Base-by-base conservation (phyloP, 2,797 vertebrate genomes). In the Cyprinodon diabolis region DNA sequence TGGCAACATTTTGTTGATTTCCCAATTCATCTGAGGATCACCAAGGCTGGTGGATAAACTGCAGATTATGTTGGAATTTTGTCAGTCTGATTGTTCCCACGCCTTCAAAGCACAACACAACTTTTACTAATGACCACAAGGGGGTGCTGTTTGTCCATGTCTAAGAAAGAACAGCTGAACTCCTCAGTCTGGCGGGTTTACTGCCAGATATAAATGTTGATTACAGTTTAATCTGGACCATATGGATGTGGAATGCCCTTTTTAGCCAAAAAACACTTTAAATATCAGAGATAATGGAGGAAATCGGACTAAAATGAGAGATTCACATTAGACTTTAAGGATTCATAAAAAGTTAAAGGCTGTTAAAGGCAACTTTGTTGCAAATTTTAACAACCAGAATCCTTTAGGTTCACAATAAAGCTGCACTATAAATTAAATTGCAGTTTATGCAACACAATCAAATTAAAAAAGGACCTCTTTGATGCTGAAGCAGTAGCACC, bases 141-240 rank as follows among this genome's bases (percentile, higher is more conserved):
- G 75, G 51, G 90, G 88, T 82, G 30, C 82, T 82, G 79, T 88
- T 77, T 17, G 14, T n/a, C 4, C 37, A 43, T 14, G 55, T 68
- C 17, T 6, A 15, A n/a, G 12, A 19, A 7, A 13, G 71, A 43
- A 6, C 30, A 6, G 11, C 21, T 66, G 52, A 75, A 51, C 66
- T 72, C 56, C 55, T 51, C 49, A 49, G 6, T 19, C 57, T 40
- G 19, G 19, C 37, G 43, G 37, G 60, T n/a, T 10, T 47, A 17
- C 12, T 21, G 74, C n/a, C 37, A 6, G 58, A 7, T 51, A n/a
- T 10, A 55, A 1, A 58, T 3, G 0, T 6, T 1, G 2, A 69
- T 55, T 23, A 13, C 15, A 63, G 0, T 30, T 2, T 4, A 17
- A 72, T 72, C 3, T 1, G 17, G 35, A 57, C 65, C 83, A 85